Evolutionary conservation across 2,888 invertebrate species (phyloP).

Genomic region (Synanthedon myopaeformis): DNA sequence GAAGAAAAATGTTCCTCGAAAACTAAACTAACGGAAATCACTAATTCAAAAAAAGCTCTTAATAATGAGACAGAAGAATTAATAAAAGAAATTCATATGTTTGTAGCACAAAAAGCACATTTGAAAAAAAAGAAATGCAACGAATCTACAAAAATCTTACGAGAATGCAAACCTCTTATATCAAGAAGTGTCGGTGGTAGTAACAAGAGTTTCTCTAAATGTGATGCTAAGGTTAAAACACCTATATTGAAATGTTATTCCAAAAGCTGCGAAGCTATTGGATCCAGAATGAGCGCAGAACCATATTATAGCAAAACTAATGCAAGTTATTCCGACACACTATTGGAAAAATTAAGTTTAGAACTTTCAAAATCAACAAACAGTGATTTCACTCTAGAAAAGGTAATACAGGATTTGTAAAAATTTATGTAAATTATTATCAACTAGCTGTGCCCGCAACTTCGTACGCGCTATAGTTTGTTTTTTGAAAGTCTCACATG

Average conservation of each 20-base stretch:
- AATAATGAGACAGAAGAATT: constrained; percentile 43
- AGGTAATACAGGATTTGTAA: background rate
- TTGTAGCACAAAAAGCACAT: constrained; percentile 35
- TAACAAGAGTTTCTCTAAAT: constrained; percentile 22
- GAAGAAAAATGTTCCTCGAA: constrained; percentile 6
- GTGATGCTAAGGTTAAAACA: constrained; percentile 47
- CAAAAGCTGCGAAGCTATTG: constrained; percentile 56
- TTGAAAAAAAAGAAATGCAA: constrained; percentile 14
- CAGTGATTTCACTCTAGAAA: constrained; percentile 26
- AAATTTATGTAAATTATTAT: too few relatives aligned
- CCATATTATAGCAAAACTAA: constrained; percentile 24
- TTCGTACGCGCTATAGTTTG: too few relatives aligned
- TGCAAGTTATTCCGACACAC: constrained; percentile 44
- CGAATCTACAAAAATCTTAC: constrained; percentile 7
- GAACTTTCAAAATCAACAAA: constrained; percentile 30
- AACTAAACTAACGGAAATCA: background rate
- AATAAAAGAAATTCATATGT: constrained; percentile 56
- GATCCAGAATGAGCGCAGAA: constrained; percentile 26
- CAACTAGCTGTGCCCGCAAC: too few relatives aligned
- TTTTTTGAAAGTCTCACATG: too few relatives aligned
- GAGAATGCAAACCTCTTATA: constrained; percentile 18
- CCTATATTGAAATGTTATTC: constrained; percentile 38
- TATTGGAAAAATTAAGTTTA: constrained; percentile 40
- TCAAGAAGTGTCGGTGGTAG: constrained; percentile 39
- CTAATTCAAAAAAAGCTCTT: constrained; percentile 5